These are phyloP conservation scores for Pammene aurita DNA, from an alignment of 2,888 invertebrate species.

Conservation along the genomic window DNA sequence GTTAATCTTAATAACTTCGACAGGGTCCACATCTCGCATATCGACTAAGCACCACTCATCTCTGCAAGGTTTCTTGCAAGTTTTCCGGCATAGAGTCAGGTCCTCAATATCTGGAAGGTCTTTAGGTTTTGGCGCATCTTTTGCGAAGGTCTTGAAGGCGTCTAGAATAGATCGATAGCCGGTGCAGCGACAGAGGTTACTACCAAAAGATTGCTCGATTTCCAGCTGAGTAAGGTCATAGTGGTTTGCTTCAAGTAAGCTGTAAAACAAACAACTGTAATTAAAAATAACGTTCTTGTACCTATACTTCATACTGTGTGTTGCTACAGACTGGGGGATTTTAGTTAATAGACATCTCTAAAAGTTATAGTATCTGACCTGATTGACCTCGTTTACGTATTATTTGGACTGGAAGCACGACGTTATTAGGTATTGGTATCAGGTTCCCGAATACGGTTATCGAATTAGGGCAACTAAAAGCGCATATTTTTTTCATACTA, in stretches of 20 bases:
- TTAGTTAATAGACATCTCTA: no score
- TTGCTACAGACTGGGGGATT: no score
- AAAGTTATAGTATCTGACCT: no score
- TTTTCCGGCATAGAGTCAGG: constrained; percentile 49
- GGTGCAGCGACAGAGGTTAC: constrained; percentile 89
- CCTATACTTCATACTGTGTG: background rate
- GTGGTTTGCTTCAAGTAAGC: constrained; percentile 66
- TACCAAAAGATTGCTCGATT: constrained; percentile 87
- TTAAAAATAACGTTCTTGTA: no score
- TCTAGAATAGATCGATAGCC: constrained; percentile 85
- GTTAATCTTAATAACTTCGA: constrained; percentile 47
- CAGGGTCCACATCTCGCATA: constrained; percentile 47
- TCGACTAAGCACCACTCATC: constrained; percentile 62
- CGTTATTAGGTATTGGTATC: no score
- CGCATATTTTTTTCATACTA: no score
- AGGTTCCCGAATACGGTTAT: no score
- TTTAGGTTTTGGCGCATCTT: constrained; percentile 62
- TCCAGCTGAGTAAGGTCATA: constrained; percentile 81
- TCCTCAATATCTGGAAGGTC: constrained; percentile 61
- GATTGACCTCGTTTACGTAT: no score
- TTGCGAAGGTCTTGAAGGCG: constrained; percentile 84
- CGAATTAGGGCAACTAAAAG: no score
- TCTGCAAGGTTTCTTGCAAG: constrained; percentile 43
- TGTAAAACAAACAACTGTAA: constrained; percentile 48
- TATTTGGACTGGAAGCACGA: no score